Percentiles rank a stretch among this genome's conserved stretches.
Evolutionary conservation across 1,140 invertebrate species (phyloP).

Genomic region (Pemphigus obesinymphae): DNA sequence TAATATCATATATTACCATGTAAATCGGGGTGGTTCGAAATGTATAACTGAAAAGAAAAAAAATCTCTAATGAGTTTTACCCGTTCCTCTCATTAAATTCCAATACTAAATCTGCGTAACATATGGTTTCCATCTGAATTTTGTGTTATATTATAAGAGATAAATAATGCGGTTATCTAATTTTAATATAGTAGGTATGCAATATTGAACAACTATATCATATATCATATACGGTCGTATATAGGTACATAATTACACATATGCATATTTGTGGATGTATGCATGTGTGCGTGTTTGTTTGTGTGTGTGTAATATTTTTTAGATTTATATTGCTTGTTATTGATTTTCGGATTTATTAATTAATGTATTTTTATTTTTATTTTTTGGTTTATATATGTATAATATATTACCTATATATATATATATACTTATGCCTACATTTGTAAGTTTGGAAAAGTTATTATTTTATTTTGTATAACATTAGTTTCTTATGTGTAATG

Average conservation of each 20-base stretch:
- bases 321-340: neutral
- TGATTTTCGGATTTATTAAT: slow-evolving; percentile 2
- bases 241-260: no score
- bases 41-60: neutral
- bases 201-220: neutral
- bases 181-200: neutral
- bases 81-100: neutral
- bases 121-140: slow-evolving; percentile 7
- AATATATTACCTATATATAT: neutral
- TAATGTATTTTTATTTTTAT: neutral
- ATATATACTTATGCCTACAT: neutral
- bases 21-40: neutral
- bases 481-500: neutral
- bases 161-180: neutral
- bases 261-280: no score
- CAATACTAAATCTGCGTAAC: neutral
- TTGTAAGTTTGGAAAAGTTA: neutral
- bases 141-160: neutral
- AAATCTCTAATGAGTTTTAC: no score
- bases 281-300: neutral
- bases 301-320: neutral
- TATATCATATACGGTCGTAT: neutral
- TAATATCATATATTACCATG: neutral
- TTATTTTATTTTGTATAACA: slow-evolving; percentile 7
- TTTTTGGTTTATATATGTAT: no score